Base-by-base conservation (phyloP, 1,140 invertebrate genomes). In the Acromyrmex charruanus region DNA sequence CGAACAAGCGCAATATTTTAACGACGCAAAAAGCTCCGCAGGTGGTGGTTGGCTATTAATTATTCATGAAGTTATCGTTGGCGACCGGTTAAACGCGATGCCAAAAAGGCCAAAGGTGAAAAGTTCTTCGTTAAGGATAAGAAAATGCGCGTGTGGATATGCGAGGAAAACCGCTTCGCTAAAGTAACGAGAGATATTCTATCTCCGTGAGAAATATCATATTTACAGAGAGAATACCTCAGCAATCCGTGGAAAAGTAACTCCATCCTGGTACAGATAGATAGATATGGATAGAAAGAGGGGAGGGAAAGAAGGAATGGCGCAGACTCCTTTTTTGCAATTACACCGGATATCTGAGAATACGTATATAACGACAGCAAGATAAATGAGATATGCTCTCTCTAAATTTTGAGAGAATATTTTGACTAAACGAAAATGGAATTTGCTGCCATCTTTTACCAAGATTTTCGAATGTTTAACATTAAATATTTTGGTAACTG, bases 41-140 rank as follows among this genome's bases (percentile, higher is more conserved):
- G 82, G 65, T 85, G 75, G 59, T 85, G 49, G 35, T 68, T 75
- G 80, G 69, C 55, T 85, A 77, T 85, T 85, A 85, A 85, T 85
- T 79, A 85, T 85, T 85, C 74, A 85, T 85, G 79, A 85, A 85
- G 82, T 85, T 85, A 85, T 85, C 72, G 28, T 77, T 49, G 58
- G 61, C 49, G 82, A 66, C 82, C 63, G 74, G 82, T 85, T 85
- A 74, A 85, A 65, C 74, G 49, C 61, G 44, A 79, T 68, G 74
- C 71, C 63, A 85, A 85, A 79, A 85, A 79, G 82, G 82, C 72
- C 82, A 65, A 68, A 49, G 71, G 82, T 79, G 82, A 79, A 85
- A 85, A 85, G 63, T 85, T 84, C 39, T 58, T 85, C 74, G 75
- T 79, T 85, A 85, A 28, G 49, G 39, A 16, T 79, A 85, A 79